Evolutionary conservation across 2,797 vertebrate species (phyloP).

Genomic region (Diglossa cyanea): DNA sequence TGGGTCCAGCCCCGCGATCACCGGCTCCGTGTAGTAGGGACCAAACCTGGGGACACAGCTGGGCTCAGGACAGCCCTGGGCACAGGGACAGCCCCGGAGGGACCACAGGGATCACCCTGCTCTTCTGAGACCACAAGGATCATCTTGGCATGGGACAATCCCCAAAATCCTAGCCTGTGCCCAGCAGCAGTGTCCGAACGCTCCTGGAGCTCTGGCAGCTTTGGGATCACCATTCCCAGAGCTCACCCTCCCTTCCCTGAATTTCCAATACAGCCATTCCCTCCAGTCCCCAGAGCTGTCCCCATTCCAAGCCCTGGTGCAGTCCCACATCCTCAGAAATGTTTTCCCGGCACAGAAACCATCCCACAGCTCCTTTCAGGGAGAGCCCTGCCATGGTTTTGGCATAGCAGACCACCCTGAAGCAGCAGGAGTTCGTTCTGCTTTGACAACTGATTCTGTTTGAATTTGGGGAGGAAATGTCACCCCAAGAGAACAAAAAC

Average conservation of each 20-base stretch:
- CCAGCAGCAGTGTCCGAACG: not conserved
- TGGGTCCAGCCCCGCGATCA: slow-evolving; percentile 93
- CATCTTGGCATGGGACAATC: not conserved
- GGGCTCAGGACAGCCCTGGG: not conserved
- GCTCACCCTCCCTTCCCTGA: not conserved
- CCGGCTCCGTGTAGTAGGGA: not conserved
- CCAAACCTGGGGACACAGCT: not conserved
- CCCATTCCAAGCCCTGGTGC: not conserved
- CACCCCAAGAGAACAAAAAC: not conserved
- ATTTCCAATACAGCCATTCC: not conserved
- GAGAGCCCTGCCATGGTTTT: not conserved
- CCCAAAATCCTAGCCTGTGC: not conserved
- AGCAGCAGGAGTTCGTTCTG: not conserved
- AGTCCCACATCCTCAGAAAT: not conserved
- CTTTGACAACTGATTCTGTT: not conserved
- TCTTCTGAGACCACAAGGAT: not conserved
- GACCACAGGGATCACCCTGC: too few relatives aligned
- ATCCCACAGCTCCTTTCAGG: not conserved
- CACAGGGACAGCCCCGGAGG: too few relatives aligned
- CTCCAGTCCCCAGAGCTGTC: not conserved
- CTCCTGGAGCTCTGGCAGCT: not conserved
- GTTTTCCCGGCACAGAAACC: not conserved
- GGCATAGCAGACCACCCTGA: not conserved
- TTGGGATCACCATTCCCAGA: not conserved
- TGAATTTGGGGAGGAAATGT: not conserved